phyloP scores from a whole-genome alignment of 1,140 invertebrate genomes.

The Leptinotarsa undecemlineata region DNA sequence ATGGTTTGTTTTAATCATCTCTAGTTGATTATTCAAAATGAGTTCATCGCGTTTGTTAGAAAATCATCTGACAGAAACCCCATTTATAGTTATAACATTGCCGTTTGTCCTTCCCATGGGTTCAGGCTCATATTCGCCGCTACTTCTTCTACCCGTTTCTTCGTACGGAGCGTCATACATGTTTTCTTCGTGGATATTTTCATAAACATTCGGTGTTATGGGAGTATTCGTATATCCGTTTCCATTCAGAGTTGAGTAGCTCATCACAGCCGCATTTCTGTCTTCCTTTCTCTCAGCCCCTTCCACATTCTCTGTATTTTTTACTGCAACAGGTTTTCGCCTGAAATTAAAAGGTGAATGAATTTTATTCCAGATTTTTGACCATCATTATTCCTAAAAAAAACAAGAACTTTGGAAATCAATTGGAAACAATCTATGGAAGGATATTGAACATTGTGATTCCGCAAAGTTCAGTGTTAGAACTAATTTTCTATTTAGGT shows the following conservation, averaged over 20 bases:
- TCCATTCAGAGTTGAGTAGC: slow-evolving; percentile 73
- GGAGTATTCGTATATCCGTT: slow-evolving; percentile 55
- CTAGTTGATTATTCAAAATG: too few relatives aligned
- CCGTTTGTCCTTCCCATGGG: slow-evolving; percentile 60
- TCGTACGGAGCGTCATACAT: slow-evolving; percentile 69
- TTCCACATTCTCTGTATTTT: slow-evolving; percentile 85
- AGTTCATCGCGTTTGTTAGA: too few relatives aligned
- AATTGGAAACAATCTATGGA: too few relatives aligned
- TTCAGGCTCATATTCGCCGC: slow-evolving; percentile 72
- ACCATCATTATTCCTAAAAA: too few relatives aligned
- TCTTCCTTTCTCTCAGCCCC: slow-evolving; percentile 83
- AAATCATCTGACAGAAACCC: slow-evolving; percentile 68
- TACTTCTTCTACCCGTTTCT: slow-evolving; percentile 60
- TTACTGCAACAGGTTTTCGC: slow-evolving; percentile 80
- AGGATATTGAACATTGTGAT: too few relatives aligned
- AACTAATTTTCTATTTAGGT: too few relatives aligned
- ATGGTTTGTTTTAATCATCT: too few relatives aligned
- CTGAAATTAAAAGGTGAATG: slow-evolving; percentile 51
- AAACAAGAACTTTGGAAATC: too few relatives aligned
- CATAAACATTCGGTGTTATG: slow-evolving; percentile 66
- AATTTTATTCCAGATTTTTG: too few relatives aligned
- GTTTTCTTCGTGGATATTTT: slow-evolving; percentile 74
- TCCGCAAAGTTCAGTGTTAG: too few relatives aligned
- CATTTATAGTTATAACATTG: slow-evolving; percentile 73
- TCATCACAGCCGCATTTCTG: slow-evolving; percentile 83